Evolutionary conservation across 2,797 vertebrate species (phyloP).

Genomic region (Myotis vivesi): DNA sequence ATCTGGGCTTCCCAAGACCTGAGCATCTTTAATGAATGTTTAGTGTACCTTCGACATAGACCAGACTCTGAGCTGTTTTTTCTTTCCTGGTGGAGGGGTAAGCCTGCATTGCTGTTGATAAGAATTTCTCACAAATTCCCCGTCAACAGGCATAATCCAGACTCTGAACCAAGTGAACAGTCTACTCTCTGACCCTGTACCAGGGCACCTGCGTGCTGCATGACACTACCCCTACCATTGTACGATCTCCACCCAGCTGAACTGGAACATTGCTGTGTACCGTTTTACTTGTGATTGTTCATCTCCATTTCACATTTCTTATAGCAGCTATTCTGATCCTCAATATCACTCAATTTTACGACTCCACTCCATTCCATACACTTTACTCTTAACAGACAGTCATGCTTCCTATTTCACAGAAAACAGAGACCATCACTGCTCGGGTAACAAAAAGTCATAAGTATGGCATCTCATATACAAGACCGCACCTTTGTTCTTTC

Average conservation of each 20-base stretch:
- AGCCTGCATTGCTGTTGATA: not conserved
- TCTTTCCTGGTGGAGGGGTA: not conserved
- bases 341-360: not conserved
- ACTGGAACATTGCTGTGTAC: not conserved
- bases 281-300: not conserved
- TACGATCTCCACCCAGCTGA: not conserved
- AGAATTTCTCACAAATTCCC: not conserved
- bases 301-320: not conserved
- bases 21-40: not conserved
- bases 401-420: not conserved
- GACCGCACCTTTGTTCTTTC: not conserved
- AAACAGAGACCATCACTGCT: not conserved
- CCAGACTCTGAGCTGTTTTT: constrained; percentile 29
- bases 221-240: not conserved
- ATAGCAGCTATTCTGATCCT: not conserved
- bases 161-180: not conserved
- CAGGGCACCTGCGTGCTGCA: not conserved
- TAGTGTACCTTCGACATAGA: constrained; percentile 35
- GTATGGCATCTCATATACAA: not conserved
- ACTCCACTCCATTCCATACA: not conserved
- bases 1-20: not conserved
- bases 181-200: not conserved
- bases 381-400: not conserved
- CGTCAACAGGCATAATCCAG: not conserved
- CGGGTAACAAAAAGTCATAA: not conserved